Conservation (phyloP, 2,113 vertebrate species). For the Aegotheles bennettii region DNA sequence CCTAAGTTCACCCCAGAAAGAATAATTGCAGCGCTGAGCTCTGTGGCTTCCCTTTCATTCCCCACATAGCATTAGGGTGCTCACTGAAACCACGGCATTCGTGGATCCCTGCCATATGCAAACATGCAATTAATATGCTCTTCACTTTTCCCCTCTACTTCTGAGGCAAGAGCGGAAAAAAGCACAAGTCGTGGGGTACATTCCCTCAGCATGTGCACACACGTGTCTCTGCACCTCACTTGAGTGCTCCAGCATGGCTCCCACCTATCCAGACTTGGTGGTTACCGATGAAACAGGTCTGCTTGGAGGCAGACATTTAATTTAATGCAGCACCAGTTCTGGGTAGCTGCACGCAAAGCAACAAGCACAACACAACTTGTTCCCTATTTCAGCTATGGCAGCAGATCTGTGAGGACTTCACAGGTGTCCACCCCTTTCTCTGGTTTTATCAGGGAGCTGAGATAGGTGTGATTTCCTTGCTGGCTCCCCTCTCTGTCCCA, state of each 20-base stretch:
- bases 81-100: slow-evolving; percentile 65
- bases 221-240: background rate
- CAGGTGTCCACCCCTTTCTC: background rate
- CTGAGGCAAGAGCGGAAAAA: background rate
- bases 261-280: background rate
- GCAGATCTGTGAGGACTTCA: background rate
- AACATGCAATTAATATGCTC: slow-evolving; percentile 68
- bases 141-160: slow-evolving; percentile 49
- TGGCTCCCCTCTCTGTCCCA: background rate
- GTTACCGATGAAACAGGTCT: background rate
- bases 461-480: background rate
- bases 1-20: background rate
- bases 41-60: slow-evolving; percentile 63
- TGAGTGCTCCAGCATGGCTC: background rate
- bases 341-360: background rate
- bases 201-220: background rate
- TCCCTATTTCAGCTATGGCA: background rate
- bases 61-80: slow-evolving; percentile 60
- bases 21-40: slow-evolving; percentile 29
- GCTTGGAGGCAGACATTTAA: background rate
- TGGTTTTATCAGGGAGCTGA: background rate
- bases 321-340: background rate
- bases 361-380: background rate
- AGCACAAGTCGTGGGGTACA: background rate
- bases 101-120: slow-evolving; percentile 57